phyloP scores from a whole-genome alignment of 2,888 invertebrate species.

The Cephonodes hylas region DNA sequence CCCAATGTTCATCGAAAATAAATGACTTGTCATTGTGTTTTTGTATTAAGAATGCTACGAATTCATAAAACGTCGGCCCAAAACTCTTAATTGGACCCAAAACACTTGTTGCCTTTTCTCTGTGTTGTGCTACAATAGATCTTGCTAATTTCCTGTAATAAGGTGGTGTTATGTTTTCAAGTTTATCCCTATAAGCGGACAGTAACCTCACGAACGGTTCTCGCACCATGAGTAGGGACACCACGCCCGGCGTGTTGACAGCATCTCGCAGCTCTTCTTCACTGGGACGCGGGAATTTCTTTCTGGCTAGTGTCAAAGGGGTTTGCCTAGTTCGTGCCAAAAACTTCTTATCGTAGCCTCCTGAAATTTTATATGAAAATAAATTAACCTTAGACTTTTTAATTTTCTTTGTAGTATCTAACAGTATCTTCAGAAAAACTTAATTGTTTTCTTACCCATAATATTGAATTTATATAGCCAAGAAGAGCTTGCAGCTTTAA shows the following conservation, averaged over 20 bases:
- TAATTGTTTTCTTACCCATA: slow-evolving; percentile 71
- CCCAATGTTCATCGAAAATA: slow-evolving; percentile 83
- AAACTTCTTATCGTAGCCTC: slow-evolving; percentile 82
- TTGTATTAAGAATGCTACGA: slow-evolving; percentile 84
- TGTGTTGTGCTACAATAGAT: slow-evolving; percentile 83
- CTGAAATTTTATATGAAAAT: slow-evolving; percentile 52
- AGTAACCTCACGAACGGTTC: slow-evolving; percentile 87
- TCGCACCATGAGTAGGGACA: slow-evolving; percentile 85
- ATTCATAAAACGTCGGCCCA: slow-evolving; percentile 86
- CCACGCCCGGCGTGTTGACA: slow-evolving; percentile 79
- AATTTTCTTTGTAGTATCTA: no score
- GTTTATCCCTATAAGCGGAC: slow-evolving; percentile 87
- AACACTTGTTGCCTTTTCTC: slow-evolving; percentile 57
- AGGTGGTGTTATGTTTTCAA: slow-evolving; percentile 85
- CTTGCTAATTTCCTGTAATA: slow-evolving; percentile 85
- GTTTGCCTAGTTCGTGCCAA: slow-evolving; percentile 81
- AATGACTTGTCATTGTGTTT: slow-evolving; percentile 74
- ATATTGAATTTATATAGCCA: slow-evolving; percentile 91
- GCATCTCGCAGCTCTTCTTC: slow-evolving; percentile 82
- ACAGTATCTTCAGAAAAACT: neutral
- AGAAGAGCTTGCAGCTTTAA: slow-evolving; percentile 89
- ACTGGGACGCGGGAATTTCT: slow-evolving; percentile 85
- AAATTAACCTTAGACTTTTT: no score
- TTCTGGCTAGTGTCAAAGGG: slow-evolving; percentile 85
- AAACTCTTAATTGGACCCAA: slow-evolving; percentile 61